Base-by-base conservation (phyloP, 1,140 invertebrate genomes). In the Drosophila saltans region DNA sequence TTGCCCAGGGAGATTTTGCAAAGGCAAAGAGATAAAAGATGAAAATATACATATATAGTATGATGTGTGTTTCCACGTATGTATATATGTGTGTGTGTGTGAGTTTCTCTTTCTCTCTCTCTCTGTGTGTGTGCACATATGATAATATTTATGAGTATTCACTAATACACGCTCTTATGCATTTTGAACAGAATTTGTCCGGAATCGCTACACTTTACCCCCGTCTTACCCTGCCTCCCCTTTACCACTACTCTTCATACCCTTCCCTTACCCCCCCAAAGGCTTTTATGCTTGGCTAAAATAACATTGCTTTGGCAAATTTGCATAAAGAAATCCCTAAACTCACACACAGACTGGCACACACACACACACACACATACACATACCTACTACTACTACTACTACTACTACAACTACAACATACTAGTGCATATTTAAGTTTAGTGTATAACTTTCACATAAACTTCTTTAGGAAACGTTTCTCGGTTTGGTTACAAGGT, bases 241-340 rank as follows among this genome's bases (percentile, higher is more conserved):
- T 16, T 16, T 16, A 16, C 16, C 16, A 16, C 16, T 16, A 16
- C 16, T 16, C 16, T 16, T 16, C 16, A 16, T 16, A 16, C 36
- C 30, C 16, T 48, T 5, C 11, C 57, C 57, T 60, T 9, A 48
- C 5, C 59, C 52, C n/a, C 21, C 30, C 41, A 11, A 26, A 52
- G 55, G 55, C 64, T 75, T 66, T 71, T 69, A 65, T 78, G 63
- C 67, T 69, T 72, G 69, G 61, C 77, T 79, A 72, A 72, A 75
- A 79, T 78, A 78, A 78, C 78, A 75, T 75, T 81, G 72, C 76
- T 69, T 72, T 75, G 64, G 72, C 75, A 81, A 81, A 81, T 81
- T 81, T 81, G 75, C 78, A 81, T 81, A 81, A 75, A 75, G 78
- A 81, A 81, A 81, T 81, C 78, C 76, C 78, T 81, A 75, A 78